Conservation (phyloP, 2,888 invertebrate genomes). For the Cacoxenus indagator region DNA sequence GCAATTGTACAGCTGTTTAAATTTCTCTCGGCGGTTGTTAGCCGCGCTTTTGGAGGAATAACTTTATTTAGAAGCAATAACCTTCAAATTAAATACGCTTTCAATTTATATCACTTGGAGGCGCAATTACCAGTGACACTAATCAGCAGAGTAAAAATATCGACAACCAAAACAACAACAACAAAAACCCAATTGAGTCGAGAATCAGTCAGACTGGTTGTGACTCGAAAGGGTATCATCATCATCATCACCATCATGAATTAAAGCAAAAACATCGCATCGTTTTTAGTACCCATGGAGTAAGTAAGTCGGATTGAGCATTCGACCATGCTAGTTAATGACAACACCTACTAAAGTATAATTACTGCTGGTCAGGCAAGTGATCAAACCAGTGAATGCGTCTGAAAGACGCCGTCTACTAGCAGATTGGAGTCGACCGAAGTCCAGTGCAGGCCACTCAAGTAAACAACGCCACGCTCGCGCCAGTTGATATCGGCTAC, state of each 20-base stretch:
- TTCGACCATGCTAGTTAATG: slow-evolving; percentile 17
- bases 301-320: neutral
- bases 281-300: no score
- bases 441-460: neutral
- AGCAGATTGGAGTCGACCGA: neutral
- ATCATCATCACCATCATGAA: neutral
- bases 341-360: slow-evolving; percentile 23
- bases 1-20: no score
- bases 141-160: slow-evolving; percentile 5
- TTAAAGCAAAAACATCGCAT: neutral
- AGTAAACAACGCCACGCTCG: neutral
- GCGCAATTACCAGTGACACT: slow-evolving; percentile 18
- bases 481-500: neutral
- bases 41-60: neutral
- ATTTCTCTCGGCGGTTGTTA: no score
- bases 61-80: no score
- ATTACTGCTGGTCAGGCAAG: neutral
- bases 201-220: no score
- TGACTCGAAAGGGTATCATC: slow-evolving; percentile 14
- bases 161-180: neutral
- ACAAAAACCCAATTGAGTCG: neutral
- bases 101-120: slow-evolving; percentile 21
- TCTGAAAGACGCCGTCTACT: neutral
- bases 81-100: slow-evolving; percentile 19
- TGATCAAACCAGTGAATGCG: neutral